Conservation (phyloP, 2,113 vertebrate genomes). For the Phocoena phocoena region DNA sequence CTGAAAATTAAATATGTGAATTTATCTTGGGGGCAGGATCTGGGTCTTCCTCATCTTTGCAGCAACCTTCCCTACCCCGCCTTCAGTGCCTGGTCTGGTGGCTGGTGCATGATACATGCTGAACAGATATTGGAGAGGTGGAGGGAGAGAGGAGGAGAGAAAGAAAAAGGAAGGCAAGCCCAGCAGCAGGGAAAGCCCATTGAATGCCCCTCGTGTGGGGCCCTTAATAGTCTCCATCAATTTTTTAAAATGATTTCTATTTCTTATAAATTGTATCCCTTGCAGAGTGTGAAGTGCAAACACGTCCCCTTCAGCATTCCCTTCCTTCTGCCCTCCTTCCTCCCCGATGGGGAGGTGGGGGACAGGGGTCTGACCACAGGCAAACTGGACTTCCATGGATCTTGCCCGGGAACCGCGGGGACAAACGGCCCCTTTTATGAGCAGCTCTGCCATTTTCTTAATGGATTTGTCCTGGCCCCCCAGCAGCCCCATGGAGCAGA, state of each 20-base stretch:
- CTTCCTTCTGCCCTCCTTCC: not conserved
- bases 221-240: not conserved
- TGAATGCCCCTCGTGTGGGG: accelerated
- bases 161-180: not conserved
- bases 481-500: not conserved
- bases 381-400: not conserved
- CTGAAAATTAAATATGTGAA: not conserved
- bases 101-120: too few relatives aligned
- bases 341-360: accelerated
- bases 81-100: not conserved
- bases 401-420: not conserved
- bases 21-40: not conserved
- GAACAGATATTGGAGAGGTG: not conserved
- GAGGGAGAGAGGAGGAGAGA: not conserved
- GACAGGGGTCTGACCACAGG: not conserved
- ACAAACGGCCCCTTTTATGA: not conserved
- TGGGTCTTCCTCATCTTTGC: not conserved
- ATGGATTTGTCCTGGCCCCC: not conserved
- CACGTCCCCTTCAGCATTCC: not conserved
- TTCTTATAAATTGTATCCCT: not conserved
- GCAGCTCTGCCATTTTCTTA: not conserved
- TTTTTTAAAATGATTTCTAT: not conserved
- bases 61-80: not conserved
- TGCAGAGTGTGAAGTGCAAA: not conserved
- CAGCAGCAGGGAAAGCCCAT: not conserved